phyloP scores from a whole-genome alignment of 2,888 invertebrate species.

The Drosophila multiciliata region DNA sequence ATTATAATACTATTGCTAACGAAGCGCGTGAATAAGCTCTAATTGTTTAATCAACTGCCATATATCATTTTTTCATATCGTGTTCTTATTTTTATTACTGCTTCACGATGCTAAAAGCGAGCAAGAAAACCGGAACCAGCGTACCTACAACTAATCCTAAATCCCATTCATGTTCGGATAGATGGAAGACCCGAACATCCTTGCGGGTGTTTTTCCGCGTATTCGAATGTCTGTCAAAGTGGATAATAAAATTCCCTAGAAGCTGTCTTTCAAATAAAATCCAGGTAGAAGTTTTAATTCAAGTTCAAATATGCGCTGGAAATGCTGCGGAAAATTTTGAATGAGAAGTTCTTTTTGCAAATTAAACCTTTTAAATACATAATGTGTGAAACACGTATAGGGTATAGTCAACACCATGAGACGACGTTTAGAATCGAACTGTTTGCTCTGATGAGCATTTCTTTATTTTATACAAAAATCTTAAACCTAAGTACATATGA shows the following conservation, averaged over 20 bases:
- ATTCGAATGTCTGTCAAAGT: slow-evolving; percentile 6
- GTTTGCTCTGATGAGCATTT: no score
- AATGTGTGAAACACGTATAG: no score
- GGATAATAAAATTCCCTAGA: slow-evolving; percentile 30
- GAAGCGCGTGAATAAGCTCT: background rate
- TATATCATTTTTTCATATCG: slow-evolving; percentile 19
- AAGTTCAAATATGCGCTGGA: background rate
- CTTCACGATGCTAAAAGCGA: slow-evolving; percentile 6
- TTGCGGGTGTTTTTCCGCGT: slow-evolving; percentile 45
- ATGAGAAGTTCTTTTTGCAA: background rate
- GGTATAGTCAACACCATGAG: no score
- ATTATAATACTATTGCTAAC: slow-evolving; percentile 10
- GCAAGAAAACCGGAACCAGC: slow-evolving; percentile 34
- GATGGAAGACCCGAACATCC: slow-evolving; percentile 20
- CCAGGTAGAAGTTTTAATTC: background rate
- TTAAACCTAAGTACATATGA: no score
- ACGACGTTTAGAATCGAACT: no score
- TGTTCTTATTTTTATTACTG: slow-evolving; percentile 2
- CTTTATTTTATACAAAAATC: no score
- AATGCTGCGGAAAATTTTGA: background rate
- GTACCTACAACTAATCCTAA: slow-evolving; percentile 29
- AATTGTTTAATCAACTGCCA: slow-evolving; percentile 19
- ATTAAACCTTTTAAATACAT: background rate
- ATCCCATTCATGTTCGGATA: slow-evolving; percentile 60
- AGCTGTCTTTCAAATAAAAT: slow-evolving; percentile 4